Base-by-base conservation (phyloP, 30 jellyfish, hydroid and myxozoan species). In the Aurelia aurita complex sp. Pacific region DNA sequence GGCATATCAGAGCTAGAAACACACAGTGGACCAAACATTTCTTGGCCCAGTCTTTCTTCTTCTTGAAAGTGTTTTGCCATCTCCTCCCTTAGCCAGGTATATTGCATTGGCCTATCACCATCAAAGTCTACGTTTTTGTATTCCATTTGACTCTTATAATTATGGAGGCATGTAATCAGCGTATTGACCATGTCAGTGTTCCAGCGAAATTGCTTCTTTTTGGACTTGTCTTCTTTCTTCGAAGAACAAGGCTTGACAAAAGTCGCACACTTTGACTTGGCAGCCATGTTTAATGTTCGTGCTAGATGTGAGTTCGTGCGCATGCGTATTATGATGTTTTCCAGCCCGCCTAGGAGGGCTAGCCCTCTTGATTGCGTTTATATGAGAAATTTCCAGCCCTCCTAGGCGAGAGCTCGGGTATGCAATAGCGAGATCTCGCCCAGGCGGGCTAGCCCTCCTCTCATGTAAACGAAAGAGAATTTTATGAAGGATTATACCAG, bases 91-190 rank as follows among this genome's bases (percentile, higher is more conserved):
- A 64, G 5, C 87, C 88, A 73, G 73, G 94, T 36, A 74, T 85
- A 85, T 51, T 85, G 88, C 68, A 32, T 46, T 69, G 94, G 82
- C 85, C 85, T 73, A 43, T 85, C 94, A 19, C 81, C 95, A 77
- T 86, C 95, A 68, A 86, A 86, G 79, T 86, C 91, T 4, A 76
- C 7, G 69, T 76, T 86, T 86, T 76, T 76, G 79, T n/a, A 86
- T 68, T 76, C 95, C 89, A 86, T 86, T 70, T 32, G 54, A 50
- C 82, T 65, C 29, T 86, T 67, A 55, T 76, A 75, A n/a, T 66
- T 53, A 54, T 67, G 75, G 78, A 76, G 78, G 19, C 83, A 62
- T 4, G 90, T 67, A 18, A 76, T 75, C 52, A 86, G 85, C 64
- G 2, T 18, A 11, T 86, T 91, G 23, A 77, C 79, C 90, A 86